Evolutionary conservation across 2,797 vertebrate species (phyloP), one percentile per base, ranked within the genome.

Genomic region (Gadopsis marmoratus): DNA sequence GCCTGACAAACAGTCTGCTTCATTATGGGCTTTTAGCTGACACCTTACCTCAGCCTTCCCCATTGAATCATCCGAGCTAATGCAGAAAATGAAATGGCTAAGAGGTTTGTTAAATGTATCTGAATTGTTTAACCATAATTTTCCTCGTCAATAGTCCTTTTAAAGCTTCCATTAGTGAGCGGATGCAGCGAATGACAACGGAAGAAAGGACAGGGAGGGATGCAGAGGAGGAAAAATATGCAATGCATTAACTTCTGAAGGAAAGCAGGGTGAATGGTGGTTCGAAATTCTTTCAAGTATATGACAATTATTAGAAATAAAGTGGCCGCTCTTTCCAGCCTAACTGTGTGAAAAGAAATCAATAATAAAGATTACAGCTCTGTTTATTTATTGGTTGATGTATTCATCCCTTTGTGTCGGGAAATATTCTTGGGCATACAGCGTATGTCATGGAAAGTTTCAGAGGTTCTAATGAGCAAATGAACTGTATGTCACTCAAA

Each of bases 21-120:
- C 87, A 92, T 91, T 88, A 89, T 81, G 58, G 77, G 88, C 88
- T 93, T 91, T 92, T 91, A 91, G 88, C 87, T 85, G 86, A 90
- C 88, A 90, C 86, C 88, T 86, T 83, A 45, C 84, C 82, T 71
- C 77, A 83, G 81, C 82, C 76, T 81, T 77, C 55, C 37, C 72
- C 82, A 77, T 37, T 89, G 85, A 89, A 84, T 86, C 84, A 89
- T 84, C 76, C 6, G 66, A 67, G 68, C 80, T 91, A 91, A 91
- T 89, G 87, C 51, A 89, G 65, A 74, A 82, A 79, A 87, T 76
- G 9, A 84, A 89, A 91, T 13, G 17, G 78, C 84, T 84, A 76
- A 91, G 78, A 89, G 86, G 81, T 88, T 91, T 90, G 78, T 84
- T 81, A 80, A 86, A 91, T 89, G 84, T 78, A 88, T 89, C 80